phyloP scores from a whole-genome alignment of 2,113 vertebrate species.

The Laticauda laticaudata region DNA sequence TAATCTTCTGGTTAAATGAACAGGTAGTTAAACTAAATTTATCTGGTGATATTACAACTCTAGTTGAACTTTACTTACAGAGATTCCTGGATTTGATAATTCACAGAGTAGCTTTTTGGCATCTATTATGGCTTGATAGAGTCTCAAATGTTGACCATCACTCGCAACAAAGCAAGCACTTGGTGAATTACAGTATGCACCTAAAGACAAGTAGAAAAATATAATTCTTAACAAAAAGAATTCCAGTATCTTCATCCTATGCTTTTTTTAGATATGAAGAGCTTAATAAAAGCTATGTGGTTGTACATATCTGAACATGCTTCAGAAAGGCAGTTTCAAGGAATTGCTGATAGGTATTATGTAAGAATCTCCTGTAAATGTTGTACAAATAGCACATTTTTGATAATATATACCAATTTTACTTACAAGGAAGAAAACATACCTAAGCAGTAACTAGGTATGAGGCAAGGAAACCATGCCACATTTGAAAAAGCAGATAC shows the following conservation, averaged over 20 bases:
- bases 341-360: not conserved
- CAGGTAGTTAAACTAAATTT: not conserved
- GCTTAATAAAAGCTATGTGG: not conserved
- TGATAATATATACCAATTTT: not conserved
- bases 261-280: not conserved
- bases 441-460: conserved; percentile 97
- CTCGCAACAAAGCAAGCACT: conserved; percentile 97
- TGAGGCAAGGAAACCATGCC: conserved; percentile 93
- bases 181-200: conserved; percentile 95
- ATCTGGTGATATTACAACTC: not conserved
- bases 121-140: conserved; percentile 97
- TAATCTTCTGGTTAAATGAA: not conserved
- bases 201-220: conserved; percentile 68
- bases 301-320: not conserved
- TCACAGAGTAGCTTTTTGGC: conserved; percentile 94
- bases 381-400: not conserved
- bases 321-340: not conserved
- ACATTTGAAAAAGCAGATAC: conserved; percentile 95
- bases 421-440: conserved; percentile 58
- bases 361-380: not conserved
- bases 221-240: not conserved
- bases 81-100: conserved; percentile 93
- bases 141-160: conserved; percentile 89
- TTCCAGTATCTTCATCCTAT: not conserved
- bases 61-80: conserved; percentile 77